Evolutionary conservation across 2,888 invertebrate species (phyloP).

Genomic region (Lepidochrysops patricia): DNA sequence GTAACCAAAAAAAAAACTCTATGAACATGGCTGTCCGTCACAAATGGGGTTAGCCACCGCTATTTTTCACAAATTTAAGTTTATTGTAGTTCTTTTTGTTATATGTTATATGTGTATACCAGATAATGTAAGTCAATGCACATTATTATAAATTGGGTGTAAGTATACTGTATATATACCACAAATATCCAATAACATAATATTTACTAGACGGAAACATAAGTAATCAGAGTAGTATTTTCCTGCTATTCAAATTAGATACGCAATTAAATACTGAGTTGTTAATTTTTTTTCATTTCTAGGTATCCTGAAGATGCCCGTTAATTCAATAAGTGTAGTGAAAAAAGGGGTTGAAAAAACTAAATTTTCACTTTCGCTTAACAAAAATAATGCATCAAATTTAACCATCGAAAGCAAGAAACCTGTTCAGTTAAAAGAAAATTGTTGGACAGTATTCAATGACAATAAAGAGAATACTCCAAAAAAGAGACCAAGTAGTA

Average conservation of each 20-base stretch:
- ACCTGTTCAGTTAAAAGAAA: conserved; percentile 39
- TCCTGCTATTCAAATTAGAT: conserved; percentile 18
- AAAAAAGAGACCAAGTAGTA: conserved; percentile 49
- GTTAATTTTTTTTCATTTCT: conserved; percentile 29
- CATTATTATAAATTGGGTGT: conserved; percentile 49
- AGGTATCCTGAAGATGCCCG: conserved; percentile 74
- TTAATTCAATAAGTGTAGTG: conserved; percentile 59
- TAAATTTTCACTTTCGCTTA: conserved; percentile 59
- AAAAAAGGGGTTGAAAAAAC: conserved; percentile 61
- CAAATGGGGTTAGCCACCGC: conserved; percentile 49
- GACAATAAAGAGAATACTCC: conserved; percentile 62
- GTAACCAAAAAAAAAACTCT: too few relatives aligned
- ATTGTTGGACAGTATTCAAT: conserved; percentile 34
- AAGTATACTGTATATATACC: conserved; percentile 38
- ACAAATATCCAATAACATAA: neutral
- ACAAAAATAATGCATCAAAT: conserved; percentile 59
- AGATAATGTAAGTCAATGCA: conserved; percentile 65
- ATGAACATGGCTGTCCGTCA: conserved; percentile 47
- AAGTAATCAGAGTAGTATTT: conserved; percentile 29
- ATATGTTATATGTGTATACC: too few relatives aligned
- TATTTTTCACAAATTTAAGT: conserved; percentile 43
- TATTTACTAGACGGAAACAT: conserved; percentile 1
- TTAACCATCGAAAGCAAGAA: conserved; percentile 49
- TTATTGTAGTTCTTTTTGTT: conserved; percentile 36
- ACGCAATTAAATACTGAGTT: neutral